Percentiles rank a stretch among this genome's conserved stretches.
Evolutionary conservation across 2,888 invertebrate species (phyloP).

Genomic region (Drosophila dives): DNA sequence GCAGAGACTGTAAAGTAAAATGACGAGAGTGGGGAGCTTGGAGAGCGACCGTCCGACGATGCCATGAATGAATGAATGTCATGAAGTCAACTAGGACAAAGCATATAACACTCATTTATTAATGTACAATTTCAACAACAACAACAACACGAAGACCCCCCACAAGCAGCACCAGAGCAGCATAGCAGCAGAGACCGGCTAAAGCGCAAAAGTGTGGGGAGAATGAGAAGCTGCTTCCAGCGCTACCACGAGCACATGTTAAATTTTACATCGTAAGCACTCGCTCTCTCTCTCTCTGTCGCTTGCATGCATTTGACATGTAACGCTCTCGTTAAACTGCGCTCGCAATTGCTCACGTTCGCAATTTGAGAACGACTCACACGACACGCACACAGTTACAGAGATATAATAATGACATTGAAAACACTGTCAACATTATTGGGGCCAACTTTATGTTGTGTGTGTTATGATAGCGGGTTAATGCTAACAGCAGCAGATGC

Average conservation of each 20-base stretch:
- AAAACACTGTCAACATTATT: constrained; percentile 72
- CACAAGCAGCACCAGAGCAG: constrained; percentile 17
- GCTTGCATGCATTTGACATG: constrained; percentile 44
- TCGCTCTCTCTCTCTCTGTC: constrained; percentile 1
- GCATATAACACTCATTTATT: constrained; percentile 80
- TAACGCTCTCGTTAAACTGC: constrained; percentile 39
- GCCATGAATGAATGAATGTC: constrained; percentile 79
- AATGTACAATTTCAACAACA: constrained; percentile 72
- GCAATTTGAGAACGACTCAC: neutral
- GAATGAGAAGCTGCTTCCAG: constrained; percentile 20
- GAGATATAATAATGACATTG: constrained; percentile 73
- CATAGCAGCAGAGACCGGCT: constrained; percentile 48
- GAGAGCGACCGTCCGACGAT: constrained; percentile 41
- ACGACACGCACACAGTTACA: constrained; percentile 24
- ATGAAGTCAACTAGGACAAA: constrained; percentile 81
- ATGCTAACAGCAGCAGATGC: constrained; percentile 64
- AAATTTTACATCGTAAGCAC: constrained; percentile 55
- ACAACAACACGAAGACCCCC: constrained; percentile 15
- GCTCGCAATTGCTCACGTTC: constrained; percentile 14
- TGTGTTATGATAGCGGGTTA: constrained; percentile 46
- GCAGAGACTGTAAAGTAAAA: constrained; percentile 2
- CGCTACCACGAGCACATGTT: constrained; percentile 38
- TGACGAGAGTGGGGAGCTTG: neutral
- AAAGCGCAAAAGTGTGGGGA: constrained; percentile 18
- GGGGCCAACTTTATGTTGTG: constrained; percentile 45